Conservation (phyloP, 1,140 invertebrate genomes). For the Listronotus oregonensis region DNA sequence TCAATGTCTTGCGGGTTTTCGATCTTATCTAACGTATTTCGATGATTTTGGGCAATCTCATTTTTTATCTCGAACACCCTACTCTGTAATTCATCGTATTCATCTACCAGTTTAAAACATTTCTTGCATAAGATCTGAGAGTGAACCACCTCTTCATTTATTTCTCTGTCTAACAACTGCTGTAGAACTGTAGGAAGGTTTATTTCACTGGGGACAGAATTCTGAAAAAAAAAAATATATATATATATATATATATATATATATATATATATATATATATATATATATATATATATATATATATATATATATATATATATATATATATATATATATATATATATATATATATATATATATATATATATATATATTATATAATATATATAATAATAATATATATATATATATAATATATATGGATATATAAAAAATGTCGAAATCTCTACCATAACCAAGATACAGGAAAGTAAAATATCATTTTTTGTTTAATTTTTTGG, state of each 20-base stretch:
- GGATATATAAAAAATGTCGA: too few species aligned
- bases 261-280: not conserved
- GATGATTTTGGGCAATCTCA: slow-evolving; percentile 49
- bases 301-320: too few species aligned
- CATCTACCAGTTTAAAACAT: slow-evolving; percentile 66
- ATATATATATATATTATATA: too few species aligned
- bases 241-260: slow-evolving; percentile 8
- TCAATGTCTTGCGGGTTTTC: slow-evolving; percentile 38
- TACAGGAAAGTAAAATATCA: too few species aligned
- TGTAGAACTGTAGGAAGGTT: slow-evolving; percentile 58
- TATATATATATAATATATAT: too few species aligned
- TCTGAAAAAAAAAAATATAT: slow-evolving; percentile 14
- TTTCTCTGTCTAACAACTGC: slow-evolving; percentile 58
- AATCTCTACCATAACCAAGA: too few species aligned
- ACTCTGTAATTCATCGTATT: slow-evolving; percentile 65
- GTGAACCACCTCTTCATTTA: slow-evolving; percentile 59
- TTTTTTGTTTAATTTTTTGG: too few species aligned
- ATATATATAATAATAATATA: too few species aligned
- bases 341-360: too few species aligned
- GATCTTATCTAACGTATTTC: slow-evolving; percentile 41
- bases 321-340: too few species aligned
- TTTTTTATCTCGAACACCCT: slow-evolving; percentile 44
- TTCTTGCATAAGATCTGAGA: slow-evolving; percentile 67
- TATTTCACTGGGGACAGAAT: slow-evolving; percentile 7
- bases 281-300: too few species aligned